Evolutionary conservation across 2,888 invertebrate species (phyloP).

Genomic region (Ophioninae sp.): DNA sequence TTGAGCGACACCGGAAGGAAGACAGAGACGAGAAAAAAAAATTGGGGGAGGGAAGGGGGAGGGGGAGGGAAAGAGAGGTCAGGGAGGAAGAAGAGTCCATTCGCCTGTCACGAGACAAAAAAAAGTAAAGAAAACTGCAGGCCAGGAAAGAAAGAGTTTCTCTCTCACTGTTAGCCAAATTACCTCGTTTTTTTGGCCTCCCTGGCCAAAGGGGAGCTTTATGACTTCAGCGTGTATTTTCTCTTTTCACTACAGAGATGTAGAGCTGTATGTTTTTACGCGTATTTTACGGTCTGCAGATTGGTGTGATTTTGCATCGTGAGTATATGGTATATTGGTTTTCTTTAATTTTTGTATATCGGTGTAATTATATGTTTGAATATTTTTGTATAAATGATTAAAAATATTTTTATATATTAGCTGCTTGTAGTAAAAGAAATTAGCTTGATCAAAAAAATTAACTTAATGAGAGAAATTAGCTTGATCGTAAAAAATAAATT

Average conservation of each 20-base stretch:
- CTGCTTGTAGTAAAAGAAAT: too few relatives aligned
- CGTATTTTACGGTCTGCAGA: neutral
- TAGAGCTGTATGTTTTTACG: neutral
- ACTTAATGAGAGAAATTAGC: too few relatives aligned
- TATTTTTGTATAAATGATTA: neutral
- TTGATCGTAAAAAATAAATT: too few relatives aligned
- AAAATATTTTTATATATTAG: neutral
- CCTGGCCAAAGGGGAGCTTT: neutral
- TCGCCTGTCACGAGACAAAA: conserved; percentile 21
- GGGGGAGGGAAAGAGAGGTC: neutral
- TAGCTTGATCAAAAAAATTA: too few relatives aligned
- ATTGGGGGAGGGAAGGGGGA: conserved; percentile 27
- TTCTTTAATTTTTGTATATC: neutral
- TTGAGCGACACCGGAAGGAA: conserved; percentile 14
- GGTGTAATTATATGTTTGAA: neutral
- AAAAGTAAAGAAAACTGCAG: conserved; percentile 1
- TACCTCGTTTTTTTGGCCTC: neutral
- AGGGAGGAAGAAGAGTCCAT: conserved; percentile 1
- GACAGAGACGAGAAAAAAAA: conserved; percentile 31
- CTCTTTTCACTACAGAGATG: neutral
- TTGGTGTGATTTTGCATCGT: neutral
- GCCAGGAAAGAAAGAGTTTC: conserved; percentile 39
- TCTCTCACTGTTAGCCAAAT: neutral
- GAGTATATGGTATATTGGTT: neutral
- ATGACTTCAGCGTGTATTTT: neutral